Base-by-base conservation (phyloP, 2,888 invertebrate genomes). In the Aspidiotus destructor region DNA sequence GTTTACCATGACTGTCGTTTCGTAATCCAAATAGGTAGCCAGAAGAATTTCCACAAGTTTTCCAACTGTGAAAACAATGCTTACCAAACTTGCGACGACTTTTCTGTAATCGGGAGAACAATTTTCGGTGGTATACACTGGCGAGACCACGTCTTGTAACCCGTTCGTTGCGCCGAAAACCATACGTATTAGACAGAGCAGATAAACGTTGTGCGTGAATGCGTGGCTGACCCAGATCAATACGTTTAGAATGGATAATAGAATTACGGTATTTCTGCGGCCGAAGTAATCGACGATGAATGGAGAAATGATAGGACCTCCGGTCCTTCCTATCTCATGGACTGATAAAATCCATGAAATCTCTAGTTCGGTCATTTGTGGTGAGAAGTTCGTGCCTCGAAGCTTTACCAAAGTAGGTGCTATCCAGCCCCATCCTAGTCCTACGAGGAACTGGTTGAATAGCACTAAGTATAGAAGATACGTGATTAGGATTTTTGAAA, bases 91-190 rank as follows among this genome's bases (percentile, higher is more conserved):
- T 8, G 8, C 10, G 13, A 62, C 16, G 8, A 44, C 16, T 16
- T 52, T 52, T 9, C 52, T 42, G 13, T 52, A 16, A 17, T 62
- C 13, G 8, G 62, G 28, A 1, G 62, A 52, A 17, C 62, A 44
- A 15, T 44, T 62, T 69, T 73, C 73, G 13, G 70, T 72, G 1
- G 73, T 70, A 57, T 73, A 73, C 40, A 72, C 52, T 10, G 73
- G 72, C 6, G 71, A 70, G 6, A 71, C 71, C 10, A 72, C 72
- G 57, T 73, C 73, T 7, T 71, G 71, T 13, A 71, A 69, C 3
- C 73, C 73, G 71, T 72, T 71, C 2, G 72, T 67, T 10, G 72
- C 41, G 9, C 73, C 73, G 69, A 73, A 73, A 6, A 72, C 54
- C 28, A 72, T 70, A 8, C 73, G 64, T 10, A 71, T 69, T 5